A percentile compares a stretch with the other conserved stretches of the same genome.
phyloP scores from a whole-genome alignment of 2,888 invertebrate species.

The Pandemis cinnamomeana region DNA sequence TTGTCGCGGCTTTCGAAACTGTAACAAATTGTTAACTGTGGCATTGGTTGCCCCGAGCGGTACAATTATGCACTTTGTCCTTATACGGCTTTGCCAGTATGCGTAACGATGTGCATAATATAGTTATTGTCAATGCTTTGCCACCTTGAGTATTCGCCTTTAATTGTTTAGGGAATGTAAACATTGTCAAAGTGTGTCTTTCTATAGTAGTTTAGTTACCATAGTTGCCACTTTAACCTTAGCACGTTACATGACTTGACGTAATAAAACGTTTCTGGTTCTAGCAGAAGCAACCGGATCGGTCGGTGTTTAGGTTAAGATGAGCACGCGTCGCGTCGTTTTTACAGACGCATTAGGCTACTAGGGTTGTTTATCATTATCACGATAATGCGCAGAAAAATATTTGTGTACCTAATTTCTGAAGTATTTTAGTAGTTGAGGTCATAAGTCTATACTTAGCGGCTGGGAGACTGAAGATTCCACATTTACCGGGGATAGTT shows the following conservation, averaged over 20 bases:
- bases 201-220: background rate
- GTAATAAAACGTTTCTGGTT: slow-evolving; percentile 51
- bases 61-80: slow-evolving; percentile 55
- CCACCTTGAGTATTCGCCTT: slow-evolving; percentile 33
- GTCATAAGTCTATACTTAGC: background rate
- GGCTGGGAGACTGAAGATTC: background rate
- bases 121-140: slow-evolving; percentile 31
- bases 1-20: slow-evolving; percentile 70
- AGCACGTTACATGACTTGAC: slow-evolving; percentile 31
- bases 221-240: slow-evolving; percentile 14
- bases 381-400: too few species aligned
- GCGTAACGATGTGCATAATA: slow-evolving; percentile 36
- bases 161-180: slow-evolving; percentile 26
- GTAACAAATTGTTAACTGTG: slow-evolving; percentile 59
- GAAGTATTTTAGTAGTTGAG: background rate
- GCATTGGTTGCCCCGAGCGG: slow-evolving; percentile 62
- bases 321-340: slow-evolving; percentile 58
- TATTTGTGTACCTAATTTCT: too few species aligned
- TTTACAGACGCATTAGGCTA: slow-evolving; percentile 42
- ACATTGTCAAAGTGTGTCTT: slow-evolving; percentile 9
- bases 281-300: slow-evolving; percentile 52
- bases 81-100: slow-evolving; percentile 44
- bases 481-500: background rate
- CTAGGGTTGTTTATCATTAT: slow-evolving; percentile 49
- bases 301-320: slow-evolving; percentile 51